Percentiles rank a stretch among this genome's conserved stretches.
These are phyloP conservation scores for Idaea straminata DNA, from an alignment of 2,888 invertebrate genomes.

Conservation along the genomic window DNA sequence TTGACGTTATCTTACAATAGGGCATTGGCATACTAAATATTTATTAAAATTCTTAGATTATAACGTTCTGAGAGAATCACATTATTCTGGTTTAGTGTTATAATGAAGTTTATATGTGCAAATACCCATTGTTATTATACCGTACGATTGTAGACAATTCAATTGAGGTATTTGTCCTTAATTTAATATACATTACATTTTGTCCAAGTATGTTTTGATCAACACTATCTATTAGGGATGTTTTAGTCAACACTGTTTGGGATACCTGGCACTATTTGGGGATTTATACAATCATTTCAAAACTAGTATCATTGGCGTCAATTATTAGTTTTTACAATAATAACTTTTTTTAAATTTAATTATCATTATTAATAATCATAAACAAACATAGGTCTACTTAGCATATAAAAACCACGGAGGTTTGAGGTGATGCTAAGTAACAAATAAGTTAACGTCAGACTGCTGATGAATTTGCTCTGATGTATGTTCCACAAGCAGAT, in stretches of 20 bases:
- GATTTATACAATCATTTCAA: too few species aligned
- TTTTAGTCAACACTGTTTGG: background rate
- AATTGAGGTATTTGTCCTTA: constrained; percentile 19
- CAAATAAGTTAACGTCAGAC: too few species aligned
- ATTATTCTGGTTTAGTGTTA: background rate
- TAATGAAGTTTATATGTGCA: background rate
- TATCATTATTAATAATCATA: too few species aligned
- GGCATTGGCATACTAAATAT: background rate
- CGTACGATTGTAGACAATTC: constrained; percentile 14
- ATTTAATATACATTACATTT: constrained; percentile 21
- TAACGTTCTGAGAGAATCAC: background rate
- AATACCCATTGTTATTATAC: background rate
- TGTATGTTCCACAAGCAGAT: too few species aligned
- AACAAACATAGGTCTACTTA: too few species aligned
- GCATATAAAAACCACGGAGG: too few species aligned
- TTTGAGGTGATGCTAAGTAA: too few species aligned
- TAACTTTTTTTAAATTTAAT: too few species aligned
- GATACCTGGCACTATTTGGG: background rate
- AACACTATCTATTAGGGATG: background rate
- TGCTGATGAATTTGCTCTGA: too few species aligned
- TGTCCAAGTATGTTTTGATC: background rate
- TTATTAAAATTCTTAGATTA: background rate
- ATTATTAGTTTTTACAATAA: too few species aligned
- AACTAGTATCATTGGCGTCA: too few species aligned
- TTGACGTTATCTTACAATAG: background rate